Percentiles rank a stretch among this genome's conserved stretches.
Conservation (phyloP, 2,113 vertebrate species). For the human (Homo sapiens) region DNA sequence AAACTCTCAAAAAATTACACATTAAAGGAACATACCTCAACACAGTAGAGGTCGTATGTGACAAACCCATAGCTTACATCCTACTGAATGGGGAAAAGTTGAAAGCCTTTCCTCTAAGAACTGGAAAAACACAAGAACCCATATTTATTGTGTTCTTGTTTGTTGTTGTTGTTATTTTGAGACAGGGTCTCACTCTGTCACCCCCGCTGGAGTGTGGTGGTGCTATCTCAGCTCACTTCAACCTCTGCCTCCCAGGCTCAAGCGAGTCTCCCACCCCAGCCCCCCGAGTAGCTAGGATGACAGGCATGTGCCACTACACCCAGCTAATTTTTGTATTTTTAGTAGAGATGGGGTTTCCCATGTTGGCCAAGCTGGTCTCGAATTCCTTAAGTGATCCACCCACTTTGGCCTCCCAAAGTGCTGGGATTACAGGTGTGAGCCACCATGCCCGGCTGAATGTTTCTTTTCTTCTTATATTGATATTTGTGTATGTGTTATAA, state of each 20-base stretch:
- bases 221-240: neutral
- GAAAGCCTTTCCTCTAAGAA: too few species aligned
- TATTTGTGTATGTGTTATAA: too few species aligned
- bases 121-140: too few species aligned
- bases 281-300: neutral
- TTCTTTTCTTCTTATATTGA: too few species aligned
- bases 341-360: neutral
- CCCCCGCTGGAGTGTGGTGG: neutral
- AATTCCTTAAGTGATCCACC: neutral
- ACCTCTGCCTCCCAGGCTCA: neutral
- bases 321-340: neutral
- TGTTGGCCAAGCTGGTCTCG: neutral
- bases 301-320: neutral
- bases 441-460: neutral
- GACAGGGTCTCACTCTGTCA: neutral
- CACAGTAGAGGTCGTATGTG: too few species aligned
- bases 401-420: neutral
- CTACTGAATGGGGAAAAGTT: too few species aligned
- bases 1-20: too few species aligned
- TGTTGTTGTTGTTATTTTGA: neutral
- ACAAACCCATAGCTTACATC: too few species aligned
- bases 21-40: too few species aligned
- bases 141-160: too few species aligned
- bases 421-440: neutral
- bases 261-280: neutral